Evolutionary conservation across 2,888 invertebrate genomes (phyloP).

Genomic region (Tortricodes alternella): DNA sequence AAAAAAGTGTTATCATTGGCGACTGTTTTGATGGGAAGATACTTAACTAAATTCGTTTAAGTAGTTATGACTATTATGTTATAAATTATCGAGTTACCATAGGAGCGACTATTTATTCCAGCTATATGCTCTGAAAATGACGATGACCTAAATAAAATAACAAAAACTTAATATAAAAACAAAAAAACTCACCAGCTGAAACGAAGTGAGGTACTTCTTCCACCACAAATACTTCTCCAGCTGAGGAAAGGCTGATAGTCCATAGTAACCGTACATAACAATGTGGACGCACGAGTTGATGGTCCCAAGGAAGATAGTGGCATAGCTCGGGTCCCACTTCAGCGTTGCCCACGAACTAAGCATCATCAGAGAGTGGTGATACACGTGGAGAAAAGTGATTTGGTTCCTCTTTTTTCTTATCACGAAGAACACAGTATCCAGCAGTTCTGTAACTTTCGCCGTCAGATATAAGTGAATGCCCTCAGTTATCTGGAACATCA

Average conservation of each 20-base stretch:
- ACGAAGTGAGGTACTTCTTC: slow-evolving; percentile 87
- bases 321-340: slow-evolving; percentile 86
- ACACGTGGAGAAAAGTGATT: slow-evolving; percentile 91
- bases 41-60: too few species aligned
- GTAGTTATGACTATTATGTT: too few species aligned
- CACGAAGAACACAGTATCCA: slow-evolving; percentile 91
- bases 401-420: slow-evolving; percentile 87
- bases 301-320: slow-evolving; percentile 84
- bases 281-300: slow-evolving; percentile 88
- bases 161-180: too few species aligned
- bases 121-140: too few species aligned
- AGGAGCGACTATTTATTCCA: too few species aligned
- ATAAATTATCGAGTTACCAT: too few species aligned
- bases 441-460: slow-evolving; percentile 86
- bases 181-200: slow-evolving; percentile 83
- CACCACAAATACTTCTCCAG: slow-evolving; percentile 87
- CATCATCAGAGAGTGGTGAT: slow-evolving; percentile 88
- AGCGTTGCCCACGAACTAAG: slow-evolving; percentile 86
- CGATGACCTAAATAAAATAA: too few species aligned
- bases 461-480: slow-evolving; percentile 75
- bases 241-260: slow-evolving; percentile 85
- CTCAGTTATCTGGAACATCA: background rate
- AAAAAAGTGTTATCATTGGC: too few species aligned
- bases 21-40: too few species aligned
- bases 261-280: slow-evolving; percentile 88